A percentile compares a stretch with the other conserved stretches of the same genome.
Conservation (phyloP, 64 coral and sea anemone species). For the Stichodactyla mertensii region DNA sequence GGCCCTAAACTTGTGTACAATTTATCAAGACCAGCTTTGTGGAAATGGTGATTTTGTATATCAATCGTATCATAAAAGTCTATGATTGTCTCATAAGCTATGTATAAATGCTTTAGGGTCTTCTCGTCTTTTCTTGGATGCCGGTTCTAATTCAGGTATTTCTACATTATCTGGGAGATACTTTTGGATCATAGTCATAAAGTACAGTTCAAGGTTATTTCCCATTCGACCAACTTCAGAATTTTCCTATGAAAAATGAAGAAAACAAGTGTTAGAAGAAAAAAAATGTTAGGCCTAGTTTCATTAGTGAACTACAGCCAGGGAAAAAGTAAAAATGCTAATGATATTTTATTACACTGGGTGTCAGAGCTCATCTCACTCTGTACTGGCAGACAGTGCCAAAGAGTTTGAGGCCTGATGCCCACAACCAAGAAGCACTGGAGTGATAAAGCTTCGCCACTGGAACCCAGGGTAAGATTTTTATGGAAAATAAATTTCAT, state of each 20-base stretch:
- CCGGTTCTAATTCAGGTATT: conserved; percentile 30
- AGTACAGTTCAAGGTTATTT: conserved; percentile 75
- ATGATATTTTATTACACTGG: too few species aligned
- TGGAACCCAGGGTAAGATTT: too few species aligned
- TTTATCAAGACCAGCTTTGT: not conserved
- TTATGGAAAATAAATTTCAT: too few species aligned
- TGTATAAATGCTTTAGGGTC: conserved; percentile 23
- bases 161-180: conserved; percentile 67
- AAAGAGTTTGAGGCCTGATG: too few species aligned
- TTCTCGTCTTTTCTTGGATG: conserved; percentile 31
- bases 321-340: too few species aligned
- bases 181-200: conserved; percentile 66
- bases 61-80: not conserved
- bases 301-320: too few species aligned
- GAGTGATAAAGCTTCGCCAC: too few species aligned
- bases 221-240: conserved; percentile 99
- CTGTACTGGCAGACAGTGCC: too few species aligned
- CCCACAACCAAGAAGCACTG: too few species aligned
- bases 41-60: not conserved
- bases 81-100: not conserved
- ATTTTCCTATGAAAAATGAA: conserved; percentile 41
- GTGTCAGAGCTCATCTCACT: too few species aligned
- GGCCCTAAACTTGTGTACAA: too few species aligned
- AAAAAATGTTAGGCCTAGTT: too few species aligned
- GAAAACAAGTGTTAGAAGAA: not conserved